Percentiles rank a stretch among this genome's conserved stretches.
These are phyloP conservation scores for Dinocampus coccinellae DNA, from an alignment of 2,888 invertebrate species.

Conservation along the genomic window DNA sequence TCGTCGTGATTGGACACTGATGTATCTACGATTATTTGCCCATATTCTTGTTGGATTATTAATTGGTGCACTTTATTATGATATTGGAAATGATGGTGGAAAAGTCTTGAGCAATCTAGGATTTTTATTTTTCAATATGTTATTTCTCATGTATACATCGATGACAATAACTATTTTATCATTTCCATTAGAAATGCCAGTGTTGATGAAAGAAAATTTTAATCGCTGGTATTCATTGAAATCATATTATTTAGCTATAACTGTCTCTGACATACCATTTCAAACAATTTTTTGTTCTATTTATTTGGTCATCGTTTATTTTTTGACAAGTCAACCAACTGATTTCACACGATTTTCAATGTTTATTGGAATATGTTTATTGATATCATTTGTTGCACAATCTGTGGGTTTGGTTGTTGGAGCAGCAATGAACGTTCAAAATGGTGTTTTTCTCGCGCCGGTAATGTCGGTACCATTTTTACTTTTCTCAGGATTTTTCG, in stretches of 20 bases:
- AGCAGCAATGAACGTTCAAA: slow-evolving; percentile 94
- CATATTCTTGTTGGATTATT: slow-evolving; percentile 93
- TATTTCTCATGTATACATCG: slow-evolving; percentile 99
- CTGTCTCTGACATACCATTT: slow-evolving; percentile 97
- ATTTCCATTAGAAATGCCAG: slow-evolving; percentile 96
- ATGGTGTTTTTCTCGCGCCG: slow-evolving; percentile 95
- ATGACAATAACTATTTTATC: slow-evolving; percentile 99
- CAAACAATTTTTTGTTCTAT: slow-evolving; percentile 95
- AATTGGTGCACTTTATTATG: slow-evolving; percentile 95
- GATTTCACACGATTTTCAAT: slow-evolving; percentile 86
- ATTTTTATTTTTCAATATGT: slow-evolving; percentile 97
- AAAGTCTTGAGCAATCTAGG: slow-evolving; percentile 97
- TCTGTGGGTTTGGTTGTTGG: slow-evolving; percentile 95
- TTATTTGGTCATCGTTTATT: slow-evolving; percentile 93
- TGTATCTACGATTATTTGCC: slow-evolving; percentile 93
- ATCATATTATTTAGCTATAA: slow-evolving; percentile 95
- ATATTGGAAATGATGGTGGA: slow-evolving; percentile 95
- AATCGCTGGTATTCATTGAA: slow-evolving; percentile 97
- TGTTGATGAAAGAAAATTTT: slow-evolving; percentile 93
- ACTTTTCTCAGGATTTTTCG: slow-evolving; percentile 96
- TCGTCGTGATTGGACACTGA: slow-evolving; percentile 92
- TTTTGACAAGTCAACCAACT: slow-evolving; percentile 93
- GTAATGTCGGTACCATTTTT: slow-evolving; percentile 97
- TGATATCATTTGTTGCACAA: slow-evolving; percentile 95
- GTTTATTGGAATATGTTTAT: slow-evolving; percentile 88